Conservation (phyloP, 2,113 vertebrate species). For the Peromyscus maniculatus region DNA sequence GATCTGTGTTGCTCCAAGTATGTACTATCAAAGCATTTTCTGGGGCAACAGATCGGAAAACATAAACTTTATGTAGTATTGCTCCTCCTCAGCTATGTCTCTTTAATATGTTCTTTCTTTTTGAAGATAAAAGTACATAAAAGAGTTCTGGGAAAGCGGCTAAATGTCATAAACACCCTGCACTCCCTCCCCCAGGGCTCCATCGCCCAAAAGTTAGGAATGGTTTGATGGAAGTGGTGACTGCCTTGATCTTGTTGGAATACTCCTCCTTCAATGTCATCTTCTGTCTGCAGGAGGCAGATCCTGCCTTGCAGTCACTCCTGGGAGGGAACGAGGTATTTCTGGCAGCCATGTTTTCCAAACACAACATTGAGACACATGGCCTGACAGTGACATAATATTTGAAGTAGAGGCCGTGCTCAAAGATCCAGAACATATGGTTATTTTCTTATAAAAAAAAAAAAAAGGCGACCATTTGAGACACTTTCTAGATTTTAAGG, state of each 20-base stretch:
- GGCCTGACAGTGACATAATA: slow-evolving; percentile 78
- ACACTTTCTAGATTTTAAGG: slow-evolving; percentile 65
- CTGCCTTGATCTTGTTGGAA: slow-evolving; percentile 74
- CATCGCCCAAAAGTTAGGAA: slow-evolving; percentile 73
- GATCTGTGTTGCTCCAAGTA: slow-evolving; percentile 66
- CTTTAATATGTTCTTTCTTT: slow-evolving; percentile 80
- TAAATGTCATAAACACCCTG: slow-evolving; percentile 77
- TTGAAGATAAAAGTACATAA: slow-evolving; percentile 81
- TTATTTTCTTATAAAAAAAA: slow-evolving; percentile 58
- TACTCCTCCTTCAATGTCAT: slow-evolving; percentile 66
- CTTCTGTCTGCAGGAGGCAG: slow-evolving; percentile 57
- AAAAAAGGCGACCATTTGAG: slow-evolving; percentile 58
- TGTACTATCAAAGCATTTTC: slow-evolving; percentile 82
- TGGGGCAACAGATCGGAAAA: slow-evolving; percentile 79
- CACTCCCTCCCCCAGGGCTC: slow-evolving; percentile 40
- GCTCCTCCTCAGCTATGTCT: slow-evolving; percentile 75
- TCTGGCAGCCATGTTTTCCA: slow-evolving; percentile 77
- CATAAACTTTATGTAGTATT: slow-evolving; percentile 80
- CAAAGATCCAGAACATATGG: slow-evolving; percentile 80
- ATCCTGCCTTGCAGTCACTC: slow-evolving; percentile 46
- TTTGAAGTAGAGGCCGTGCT: slow-evolving; percentile 76
- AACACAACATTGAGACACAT: slow-evolving; percentile 80
- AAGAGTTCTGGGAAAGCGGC: slow-evolving; percentile 76
- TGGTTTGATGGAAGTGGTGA: slow-evolving; percentile 73
- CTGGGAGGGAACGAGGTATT: slow-evolving; percentile 71